Evolutionary conservation across 23 tunicate genomes (phyloP).

Genomic region (Halocynthia aurantium): DNA sequence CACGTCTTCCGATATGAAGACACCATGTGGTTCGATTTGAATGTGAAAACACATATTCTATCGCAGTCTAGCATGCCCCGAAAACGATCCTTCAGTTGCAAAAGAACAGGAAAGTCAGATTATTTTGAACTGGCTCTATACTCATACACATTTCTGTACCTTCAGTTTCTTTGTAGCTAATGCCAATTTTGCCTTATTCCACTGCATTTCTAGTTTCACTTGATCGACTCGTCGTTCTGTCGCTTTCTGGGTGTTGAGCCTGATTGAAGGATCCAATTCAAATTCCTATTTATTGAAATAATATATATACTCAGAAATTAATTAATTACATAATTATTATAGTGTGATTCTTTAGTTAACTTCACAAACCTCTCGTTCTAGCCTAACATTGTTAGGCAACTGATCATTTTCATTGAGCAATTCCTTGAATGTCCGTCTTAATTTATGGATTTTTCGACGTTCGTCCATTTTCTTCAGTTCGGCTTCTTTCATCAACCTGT

Average conservation of each 20-base stretch:
- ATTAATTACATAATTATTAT: too few relatives aligned
- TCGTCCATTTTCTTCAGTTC: constrained; percentile 76
- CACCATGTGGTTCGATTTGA: constrained; percentile 55
- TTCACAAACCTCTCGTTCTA: constrained; percentile 39
- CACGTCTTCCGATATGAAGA: constrained; percentile 57
- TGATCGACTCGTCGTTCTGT: constrained; percentile 43
- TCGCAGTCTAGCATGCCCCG: constrained; percentile 21
- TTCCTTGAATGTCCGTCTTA: constrained; percentile 46
- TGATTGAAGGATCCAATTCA: constrained; percentile 75
- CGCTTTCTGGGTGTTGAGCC: constrained; percentile 42
- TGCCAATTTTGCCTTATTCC: constrained; percentile 79
- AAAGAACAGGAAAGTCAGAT: not conserved
- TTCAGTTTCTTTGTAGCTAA: constrained; percentile 50
- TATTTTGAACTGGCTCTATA: not conserved
- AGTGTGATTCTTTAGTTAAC: not conserved
- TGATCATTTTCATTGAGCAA: constrained; percentile 57
- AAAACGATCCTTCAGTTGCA: constrained; percentile 12
- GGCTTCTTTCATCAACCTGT: constrained; percentile 82
- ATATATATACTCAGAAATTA: too few relatives aligned
- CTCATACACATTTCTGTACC: constrained; percentile 7
- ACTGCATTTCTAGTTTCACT: constrained; percentile 81
- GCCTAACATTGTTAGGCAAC: constrained; percentile 50
- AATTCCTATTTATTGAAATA: constrained; percentile 39
- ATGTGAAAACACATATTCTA: constrained; percentile 38
- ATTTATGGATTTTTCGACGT: constrained; percentile 49